Evolutionary conservation across 2,888 invertebrate species (phyloP).

Genomic region (Meteorus colon): DNA sequence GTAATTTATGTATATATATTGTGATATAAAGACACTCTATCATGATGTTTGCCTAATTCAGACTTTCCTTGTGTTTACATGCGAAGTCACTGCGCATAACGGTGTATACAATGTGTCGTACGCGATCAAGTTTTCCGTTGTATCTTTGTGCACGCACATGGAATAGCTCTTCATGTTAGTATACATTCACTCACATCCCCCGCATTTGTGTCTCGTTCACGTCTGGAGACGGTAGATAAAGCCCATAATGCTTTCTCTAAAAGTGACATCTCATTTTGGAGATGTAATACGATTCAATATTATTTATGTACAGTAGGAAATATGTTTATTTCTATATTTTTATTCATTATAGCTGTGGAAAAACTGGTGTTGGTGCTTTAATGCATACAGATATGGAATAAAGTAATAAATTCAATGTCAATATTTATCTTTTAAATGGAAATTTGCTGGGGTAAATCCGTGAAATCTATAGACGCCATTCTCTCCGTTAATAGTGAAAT

Average conservation of each 20-base stretch:
- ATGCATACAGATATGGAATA: not conserved
- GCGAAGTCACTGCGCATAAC: slow-evolving; percentile 26
- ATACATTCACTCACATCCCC: not conserved
- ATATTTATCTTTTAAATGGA: slow-evolving; percentile 8
- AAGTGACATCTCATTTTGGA: slow-evolving; percentile 5
- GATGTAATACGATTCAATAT: not conserved
- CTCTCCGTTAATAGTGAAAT: not conserved
- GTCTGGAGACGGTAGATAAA: slow-evolving; percentile 32
- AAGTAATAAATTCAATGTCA: not conserved
- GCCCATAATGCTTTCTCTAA: slow-evolving; percentile 23
- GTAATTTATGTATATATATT: slow-evolving; percentile 1
- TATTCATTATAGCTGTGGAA: not conserved
- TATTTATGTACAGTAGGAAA: not conserved
- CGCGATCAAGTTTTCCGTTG: slow-evolving; percentile 23
- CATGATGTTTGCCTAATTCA: slow-evolving; percentile 33
- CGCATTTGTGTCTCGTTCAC: slow-evolving; percentile 23
- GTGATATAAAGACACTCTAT: slow-evolving; percentile 25
- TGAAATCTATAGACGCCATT: not conserved
- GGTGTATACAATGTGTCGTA: slow-evolving; percentile 33
- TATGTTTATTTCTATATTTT: not conserved
- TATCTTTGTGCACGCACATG: not conserved
- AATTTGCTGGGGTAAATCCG: not conserved
- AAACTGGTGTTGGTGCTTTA: not conserved
- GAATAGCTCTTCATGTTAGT: not conserved
- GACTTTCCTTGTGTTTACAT: slow-evolving; percentile 36